phyloP scores from a whole-genome alignment of 1,140 invertebrate genomes.

The Bombus picipes region DNA sequence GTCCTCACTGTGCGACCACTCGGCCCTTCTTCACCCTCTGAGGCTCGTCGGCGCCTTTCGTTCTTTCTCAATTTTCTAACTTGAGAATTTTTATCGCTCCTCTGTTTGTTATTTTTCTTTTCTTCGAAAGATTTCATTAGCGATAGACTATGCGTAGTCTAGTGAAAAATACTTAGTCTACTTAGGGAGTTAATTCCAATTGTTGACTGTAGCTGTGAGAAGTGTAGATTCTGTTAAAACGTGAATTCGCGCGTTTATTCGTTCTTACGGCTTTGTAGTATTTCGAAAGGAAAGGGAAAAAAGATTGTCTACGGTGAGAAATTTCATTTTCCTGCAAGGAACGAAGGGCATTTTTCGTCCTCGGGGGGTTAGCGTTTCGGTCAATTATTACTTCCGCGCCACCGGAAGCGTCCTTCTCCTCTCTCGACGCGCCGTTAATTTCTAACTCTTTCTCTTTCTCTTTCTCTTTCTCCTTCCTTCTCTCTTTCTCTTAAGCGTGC shows the following conservation, averaged over 20 bases:
- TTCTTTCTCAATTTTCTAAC: no score
- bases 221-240: no score
- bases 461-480: conserved; percentile 13
- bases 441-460: conserved; percentile 21
- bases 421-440: conserved; percentile 31
- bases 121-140: no score
- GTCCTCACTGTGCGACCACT: not conserved
- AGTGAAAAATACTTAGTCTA: no score
- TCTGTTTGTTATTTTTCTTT: not conserved
- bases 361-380: conserved; percentile 36
- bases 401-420: conserved; percentile 43
- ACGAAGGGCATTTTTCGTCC: not conserved
- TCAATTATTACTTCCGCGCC: conserved; percentile 49
- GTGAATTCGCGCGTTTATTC: no score
- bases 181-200: no score
- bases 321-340: not conserved
- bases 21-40: conserved; percentile 14
- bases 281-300: not conserved
- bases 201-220: no score
- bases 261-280: no score
- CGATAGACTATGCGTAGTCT: no score
- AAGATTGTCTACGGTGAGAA: not conserved
- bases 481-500: conserved; percentile 15
- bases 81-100: not conserved
- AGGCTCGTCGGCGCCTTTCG: not conserved